Base-by-base conservation (phyloP, 2,797 vertebrate species). In the Microctenopoma lineatum region DNA sequence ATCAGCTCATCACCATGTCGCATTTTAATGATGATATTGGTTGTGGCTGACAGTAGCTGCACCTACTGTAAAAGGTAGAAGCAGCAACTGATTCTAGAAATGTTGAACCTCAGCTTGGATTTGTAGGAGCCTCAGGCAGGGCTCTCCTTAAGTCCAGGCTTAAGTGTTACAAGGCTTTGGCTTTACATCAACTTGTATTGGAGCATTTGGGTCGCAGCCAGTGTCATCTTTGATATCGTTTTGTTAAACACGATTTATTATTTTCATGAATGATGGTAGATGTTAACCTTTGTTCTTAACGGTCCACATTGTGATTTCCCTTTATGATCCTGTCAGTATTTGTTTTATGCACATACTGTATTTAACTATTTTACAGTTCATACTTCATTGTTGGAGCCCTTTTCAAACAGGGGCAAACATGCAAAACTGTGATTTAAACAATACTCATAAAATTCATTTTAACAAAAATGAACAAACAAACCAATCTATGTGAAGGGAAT, bases 141-240 rank as follows among this genome's bases (percentile, higher is more conserved):
- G 36, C 65, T 75, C 65, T 47, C 25, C 54, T 18, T 25, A 54
- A 85, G 73, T 72, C 75, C 63, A 14, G 26, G 62, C 75, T 85
- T 57, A 59, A 61, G 66, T 73, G 38, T 61, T 59, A 34, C 16
- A 50, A 36, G 59, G 51, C 73, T 76, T 52, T 60, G 70, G 64
- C 59, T 84, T 65, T 42, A 66, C 29, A 16, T 59, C 8, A 12
- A 21, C 72, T 56, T 52, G 73, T 34, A 66, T 10, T 7, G 1
- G 60, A 57, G 45, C 60, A 47, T 71, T 29, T 76, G 15, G 53
- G 58, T 51, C 13, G 68, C 53, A 69, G 57, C 62, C 63, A 58
- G 32, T 42, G 25, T 12, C 26, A 13, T 36, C 59, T 45, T 45
- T 67, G 48, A 66, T 47, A 76, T 70, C 47, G 52, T 36, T 26